A percentile compares a stretch with the other conserved stretches of the same genome.
Conservation (phyloP, 92 coral and sea anemone species). For the Plumapathes pennacea region DNA sequence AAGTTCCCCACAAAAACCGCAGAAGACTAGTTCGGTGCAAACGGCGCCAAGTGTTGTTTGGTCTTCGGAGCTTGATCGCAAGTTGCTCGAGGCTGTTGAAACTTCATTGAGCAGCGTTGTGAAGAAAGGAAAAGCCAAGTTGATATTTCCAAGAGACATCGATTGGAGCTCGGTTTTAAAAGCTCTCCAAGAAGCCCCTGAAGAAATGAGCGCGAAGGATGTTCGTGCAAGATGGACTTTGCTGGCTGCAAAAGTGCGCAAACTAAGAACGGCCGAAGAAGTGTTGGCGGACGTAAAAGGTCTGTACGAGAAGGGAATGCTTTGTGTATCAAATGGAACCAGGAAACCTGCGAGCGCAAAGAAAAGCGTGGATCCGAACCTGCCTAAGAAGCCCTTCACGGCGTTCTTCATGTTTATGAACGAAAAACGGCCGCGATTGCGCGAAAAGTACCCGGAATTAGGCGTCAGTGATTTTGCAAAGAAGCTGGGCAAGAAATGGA, state of each 20-base stretch:
- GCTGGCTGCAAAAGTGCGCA: slow-evolving; percentile 31
- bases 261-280: slow-evolving; percentile 35
- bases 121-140: too few species aligned
- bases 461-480: not conserved
- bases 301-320: not conserved
- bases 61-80: too few species aligned
- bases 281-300: slow-evolving; percentile 17
- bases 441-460: slow-evolving; percentile 32
- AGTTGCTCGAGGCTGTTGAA: too few species aligned
- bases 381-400: slow-evolving; percentile 31
- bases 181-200: too few species aligned
- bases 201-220: slow-evolving; percentile 6
- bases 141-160: too few species aligned
- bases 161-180: too few species aligned
- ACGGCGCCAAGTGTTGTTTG: too few species aligned
- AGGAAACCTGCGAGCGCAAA: not conserved
- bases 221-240: slow-evolving; percentile 6
- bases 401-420: slow-evolving; percentile 14
- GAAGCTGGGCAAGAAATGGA: slow-evolving; percentile 39
- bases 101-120: too few species aligned
- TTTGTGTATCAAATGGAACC: too few species aligned
- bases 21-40: too few species aligned
- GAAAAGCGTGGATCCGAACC: slow-evolving; percentile 2
- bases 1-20: too few species aligned
- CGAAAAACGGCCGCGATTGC: slow-evolving; percentile 5